These are phyloP conservation scores for Microtus oregoni DNA, from an alignment of 2,113 vertebrate species.

Conservation along the genomic window DNA sequence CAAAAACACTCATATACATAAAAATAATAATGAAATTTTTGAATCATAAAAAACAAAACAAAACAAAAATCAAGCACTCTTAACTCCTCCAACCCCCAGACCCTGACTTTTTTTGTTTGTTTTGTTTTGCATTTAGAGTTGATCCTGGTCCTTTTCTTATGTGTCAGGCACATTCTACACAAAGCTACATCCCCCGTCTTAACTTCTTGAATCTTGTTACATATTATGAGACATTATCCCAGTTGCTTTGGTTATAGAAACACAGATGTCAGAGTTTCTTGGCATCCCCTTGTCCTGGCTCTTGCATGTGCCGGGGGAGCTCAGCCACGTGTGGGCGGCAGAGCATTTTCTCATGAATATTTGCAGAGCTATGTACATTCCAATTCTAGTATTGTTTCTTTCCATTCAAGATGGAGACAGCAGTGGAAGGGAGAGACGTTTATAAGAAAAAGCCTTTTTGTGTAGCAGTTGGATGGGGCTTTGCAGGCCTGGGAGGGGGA, in stretches of 20 bases:
- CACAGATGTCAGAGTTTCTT: neutral
- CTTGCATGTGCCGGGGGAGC: neutral
- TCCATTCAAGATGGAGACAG: slow-evolving; percentile 65
- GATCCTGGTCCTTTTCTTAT: neutral
- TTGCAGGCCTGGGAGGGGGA: slow-evolving; percentile 64
- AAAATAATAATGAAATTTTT: neutral
- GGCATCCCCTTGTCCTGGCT: slow-evolving; percentile 5
- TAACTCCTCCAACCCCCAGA: neutral
- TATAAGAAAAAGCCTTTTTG: slow-evolving; percentile 86
- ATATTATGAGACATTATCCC: neutral
- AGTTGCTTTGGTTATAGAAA: slow-evolving; percentile 13
- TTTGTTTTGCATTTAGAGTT: neutral
- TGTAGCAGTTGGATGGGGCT: slow-evolving; percentile 80
- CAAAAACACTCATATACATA: neutral
- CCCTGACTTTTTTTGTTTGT: neutral
- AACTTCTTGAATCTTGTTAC: slow-evolving; percentile 33
- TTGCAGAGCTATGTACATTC: slow-evolving; percentile 84
- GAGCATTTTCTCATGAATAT: slow-evolving; percentile 83
- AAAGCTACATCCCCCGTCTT: neutral
- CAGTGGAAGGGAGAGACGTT: slow-evolving; percentile 68
- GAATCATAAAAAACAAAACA: neutral
- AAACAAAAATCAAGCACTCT: neutral
- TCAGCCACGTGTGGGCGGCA: slow-evolving; percentile 79
- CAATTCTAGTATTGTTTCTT: slow-evolving; percentile 74
- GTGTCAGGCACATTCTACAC: neutral